phyloP scores from a whole-genome alignment of 2,888 invertebrate genomes.

The Drosophila paranaensis region DNA sequence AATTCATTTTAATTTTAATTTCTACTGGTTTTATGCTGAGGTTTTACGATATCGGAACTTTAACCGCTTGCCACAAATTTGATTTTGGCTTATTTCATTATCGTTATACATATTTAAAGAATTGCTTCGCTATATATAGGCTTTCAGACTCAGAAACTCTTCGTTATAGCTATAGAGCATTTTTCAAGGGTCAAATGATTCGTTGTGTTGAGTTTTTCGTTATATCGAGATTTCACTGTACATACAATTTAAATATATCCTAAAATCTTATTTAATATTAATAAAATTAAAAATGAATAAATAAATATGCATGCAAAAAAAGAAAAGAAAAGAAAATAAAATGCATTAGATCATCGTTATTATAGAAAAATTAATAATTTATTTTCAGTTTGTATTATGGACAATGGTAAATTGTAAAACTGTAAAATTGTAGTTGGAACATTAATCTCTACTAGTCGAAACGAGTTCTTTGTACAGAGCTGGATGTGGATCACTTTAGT shows the following conservation, averaged over 20 bases:
- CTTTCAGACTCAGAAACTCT: no score
- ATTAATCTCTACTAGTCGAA: constrained; percentile 49
- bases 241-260: not conserved
- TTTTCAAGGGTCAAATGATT: no score
- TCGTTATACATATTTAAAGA: no score
- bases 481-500: constrained; percentile 61
- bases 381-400: constrained; percentile 71
- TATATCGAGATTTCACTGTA: no score
- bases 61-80: no score
- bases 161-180: no score
- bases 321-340: constrained; percentile 42
- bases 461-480: constrained; percentile 55
- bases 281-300: constrained; percentile 19
- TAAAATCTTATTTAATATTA: not conserved
- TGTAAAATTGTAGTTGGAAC: not conserved
- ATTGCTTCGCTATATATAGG: no score
- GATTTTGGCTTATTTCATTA: no score
- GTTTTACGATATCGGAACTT: no score
- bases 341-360: constrained; percentile 54
- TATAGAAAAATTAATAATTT: constrained; percentile 52
- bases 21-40: no score
- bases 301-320: constrained; percentile 52
- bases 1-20: no score
- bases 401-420: constrained; percentile 37
- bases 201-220: no score